Evolutionary conservation across 1,140 invertebrate genomes (phyloP), one percentile per base, ranked within the genome.

Genomic region (Zaprionus kolodkinae): DNA sequence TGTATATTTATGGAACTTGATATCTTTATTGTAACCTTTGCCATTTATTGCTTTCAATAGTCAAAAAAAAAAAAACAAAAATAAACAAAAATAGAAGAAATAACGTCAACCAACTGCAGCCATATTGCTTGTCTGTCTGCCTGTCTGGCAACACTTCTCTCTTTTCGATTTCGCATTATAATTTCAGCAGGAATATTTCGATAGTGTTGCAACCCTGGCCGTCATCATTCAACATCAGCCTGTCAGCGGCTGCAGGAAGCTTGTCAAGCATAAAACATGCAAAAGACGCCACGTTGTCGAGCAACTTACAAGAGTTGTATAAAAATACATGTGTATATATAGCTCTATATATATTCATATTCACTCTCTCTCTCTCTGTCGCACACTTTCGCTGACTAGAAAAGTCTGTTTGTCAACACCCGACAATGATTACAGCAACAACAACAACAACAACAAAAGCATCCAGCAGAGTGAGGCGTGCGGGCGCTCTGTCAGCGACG

Each of bases 401-500:
- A 70, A 75, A 71, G 73, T 66, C 73, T 72, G 69, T 25, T 67
- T 72, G 81, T 85, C 84, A 78, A 88, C 76, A 73, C 62, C 55
- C 50, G 30, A 33, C 6, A 56, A n/a, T 40, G 36, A 35, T 33
- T 70, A 48, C 54, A 48, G 30, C 65, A 82, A 71, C 21, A 21
- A 2, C 66, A 25, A 48, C 63, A 60, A 48, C 67, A 60, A 17
- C 21, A 63, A 11, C 54, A n/a, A n/a, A n/a, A n/a, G n/a, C n/a
- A 54, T 27, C 73, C 72, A 38, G 45, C 17, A 15, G 45, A 7
- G 33, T 7, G 15, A 9, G n/a, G 43, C 9, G 17, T 12, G 45
- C 13, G 40, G 1, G 45, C 45, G 43, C 45, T 52, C 66, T 45
- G 50, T 27, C 12, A 15, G 74, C 56, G 52, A 78, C 73, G 74